These are phyloP conservation scores for Pammene fasciana DNA, from an alignment of 2,888 invertebrate species.

Conservation along the genomic window DNA sequence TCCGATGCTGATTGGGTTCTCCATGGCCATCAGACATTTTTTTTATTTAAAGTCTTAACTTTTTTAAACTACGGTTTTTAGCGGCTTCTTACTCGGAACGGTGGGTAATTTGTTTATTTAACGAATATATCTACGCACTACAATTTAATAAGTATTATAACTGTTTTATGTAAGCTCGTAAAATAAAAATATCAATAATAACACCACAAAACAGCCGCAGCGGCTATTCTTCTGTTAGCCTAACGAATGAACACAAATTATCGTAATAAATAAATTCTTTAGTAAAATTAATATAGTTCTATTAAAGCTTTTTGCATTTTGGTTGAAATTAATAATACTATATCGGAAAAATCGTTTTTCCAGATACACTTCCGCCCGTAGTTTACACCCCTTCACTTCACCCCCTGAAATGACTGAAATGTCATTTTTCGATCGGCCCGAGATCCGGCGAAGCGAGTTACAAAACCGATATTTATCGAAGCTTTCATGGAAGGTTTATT, in stretches of 20 bases:
- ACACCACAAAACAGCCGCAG: slow-evolving; percentile 60
- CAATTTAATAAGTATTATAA: slow-evolving; percentile 25
- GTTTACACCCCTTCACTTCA: slow-evolving; percentile 56
- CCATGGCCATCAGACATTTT: slow-evolving; percentile 74
- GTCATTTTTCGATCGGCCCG: slow-evolving; percentile 74
- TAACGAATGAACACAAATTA: slow-evolving; percentile 39
- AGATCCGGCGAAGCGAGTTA: slow-evolving; percentile 43
- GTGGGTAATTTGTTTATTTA: slow-evolving; percentile 20
- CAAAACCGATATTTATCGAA: slow-evolving; percentile 28
- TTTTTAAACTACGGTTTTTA: slow-evolving; percentile 20
- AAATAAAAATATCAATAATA: slow-evolving; percentile 63
- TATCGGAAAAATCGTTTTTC: slow-evolving; percentile 62
- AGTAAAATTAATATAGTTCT: slow-evolving; percentile 46
- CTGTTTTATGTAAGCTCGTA: slow-evolving; percentile 43
- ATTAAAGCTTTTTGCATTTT: slow-evolving; percentile 53
- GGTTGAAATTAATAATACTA: slow-evolving; percentile 56
- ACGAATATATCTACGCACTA: slow-evolving; percentile 38
- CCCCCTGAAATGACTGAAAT: slow-evolving; percentile 62
- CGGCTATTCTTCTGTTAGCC: slow-evolving; percentile 42
- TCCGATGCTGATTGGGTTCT: slow-evolving; percentile 67
- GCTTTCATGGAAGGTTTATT: not conserved
- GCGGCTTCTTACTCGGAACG: slow-evolving; percentile 6
- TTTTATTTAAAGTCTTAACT: not conserved
- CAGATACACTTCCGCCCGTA: slow-evolving; percentile 56
- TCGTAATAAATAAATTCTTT: slow-evolving; percentile 40